Evolutionary conservation across 2,113 vertebrate genomes (phyloP), one percentile per base, ranked within the genome.

Genomic region (Nothocercus nigrocapillus): DNA sequence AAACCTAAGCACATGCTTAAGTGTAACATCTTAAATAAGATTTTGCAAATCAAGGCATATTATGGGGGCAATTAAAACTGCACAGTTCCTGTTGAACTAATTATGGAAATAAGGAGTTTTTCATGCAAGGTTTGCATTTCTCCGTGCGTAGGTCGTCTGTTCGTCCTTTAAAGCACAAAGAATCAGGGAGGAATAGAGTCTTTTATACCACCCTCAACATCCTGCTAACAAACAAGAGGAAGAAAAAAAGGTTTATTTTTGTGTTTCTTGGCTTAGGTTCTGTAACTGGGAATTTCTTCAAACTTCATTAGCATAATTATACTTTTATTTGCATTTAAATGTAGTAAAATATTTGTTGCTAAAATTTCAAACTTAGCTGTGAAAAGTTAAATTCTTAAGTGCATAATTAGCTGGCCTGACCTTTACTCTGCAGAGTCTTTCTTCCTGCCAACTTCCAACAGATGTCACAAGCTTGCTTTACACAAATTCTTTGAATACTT

Each of bases 361-460:
- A 61, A 61, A 75, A 72, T 86, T 90, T 96, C 61, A 78, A 72
- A 64, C 4, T 42, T 47, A 83, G 17, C 24, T 38, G 24, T 21
- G 5, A 49, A 92, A 77, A 28, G 18, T 73, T 87, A 59, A 62
- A 56, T 16, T 79, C 21, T 70, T 79, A 58, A 4, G 11, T 76
- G 11, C 54, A 51, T 78, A 84, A 84, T 70, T 61, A 47, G 9
- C 38, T 72, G 24, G 8, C 11, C 77, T 90, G 42, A 56, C 3
- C 8, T 89, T 76, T 32, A 28, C 27, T 38, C 11, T 59, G 7
- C 24, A 62, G 18, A 42, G 3, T 49, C 61, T 25, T 45, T 58
- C 11, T 63, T 91, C 27, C 16, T 14, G 3, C 4, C 18, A 54
- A 4, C 27, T 81, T 85, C 51, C 18, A 79, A 36, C 19, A 38